Conservation (phyloP, 2,888 invertebrate species). For the Dusona sp. region DNA sequence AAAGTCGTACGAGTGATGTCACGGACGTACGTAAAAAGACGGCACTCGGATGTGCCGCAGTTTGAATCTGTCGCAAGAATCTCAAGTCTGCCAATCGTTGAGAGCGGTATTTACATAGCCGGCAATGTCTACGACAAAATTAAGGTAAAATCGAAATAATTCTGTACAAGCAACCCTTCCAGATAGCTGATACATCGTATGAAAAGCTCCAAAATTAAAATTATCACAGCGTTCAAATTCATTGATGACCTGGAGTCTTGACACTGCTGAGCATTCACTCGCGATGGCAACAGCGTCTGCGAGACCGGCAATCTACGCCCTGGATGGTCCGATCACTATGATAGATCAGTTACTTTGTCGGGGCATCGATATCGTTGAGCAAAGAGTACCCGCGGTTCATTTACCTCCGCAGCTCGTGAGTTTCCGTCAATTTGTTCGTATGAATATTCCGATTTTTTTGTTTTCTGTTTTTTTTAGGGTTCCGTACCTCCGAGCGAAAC, state of each 20-base stretch:
- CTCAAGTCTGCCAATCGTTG: conserved; percentile 93
- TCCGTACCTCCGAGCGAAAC: no score
- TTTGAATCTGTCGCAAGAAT: conserved; percentile 92
- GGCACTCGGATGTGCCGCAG: conserved; percentile 85
- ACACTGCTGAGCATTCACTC: conserved; percentile 91
- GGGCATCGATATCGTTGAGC: conserved; percentile 94
- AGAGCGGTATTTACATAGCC: conserved; percentile 90
- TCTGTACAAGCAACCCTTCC: conserved; percentile 39
- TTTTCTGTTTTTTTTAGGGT: no score
- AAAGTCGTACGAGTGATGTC: conserved; percentile 75
- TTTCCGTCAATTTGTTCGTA: not conserved
- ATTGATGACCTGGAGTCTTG: conserved; percentile 91
- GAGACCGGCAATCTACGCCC: conserved; percentile 89
- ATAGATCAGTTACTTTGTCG: conserved; percentile 92
- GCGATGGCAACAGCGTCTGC: conserved; percentile 90
- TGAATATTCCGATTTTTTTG: not conserved
- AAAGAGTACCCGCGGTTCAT: conserved; percentile 92
- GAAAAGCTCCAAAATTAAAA: not conserved
- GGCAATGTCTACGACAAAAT: conserved; percentile 91
- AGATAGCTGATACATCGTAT: not conserved
- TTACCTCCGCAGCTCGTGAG: conserved; percentile 94
- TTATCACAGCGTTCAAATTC: conserved; percentile 88
- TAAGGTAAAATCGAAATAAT: conserved; percentile 87
- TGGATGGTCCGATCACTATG: conserved; percentile 88
- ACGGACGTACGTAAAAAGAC: conserved; percentile 71